Evolutionary conservation across 1,140 invertebrate genomes (phyloP).

Genomic region (Plectrocnemia conspersa): DNA sequence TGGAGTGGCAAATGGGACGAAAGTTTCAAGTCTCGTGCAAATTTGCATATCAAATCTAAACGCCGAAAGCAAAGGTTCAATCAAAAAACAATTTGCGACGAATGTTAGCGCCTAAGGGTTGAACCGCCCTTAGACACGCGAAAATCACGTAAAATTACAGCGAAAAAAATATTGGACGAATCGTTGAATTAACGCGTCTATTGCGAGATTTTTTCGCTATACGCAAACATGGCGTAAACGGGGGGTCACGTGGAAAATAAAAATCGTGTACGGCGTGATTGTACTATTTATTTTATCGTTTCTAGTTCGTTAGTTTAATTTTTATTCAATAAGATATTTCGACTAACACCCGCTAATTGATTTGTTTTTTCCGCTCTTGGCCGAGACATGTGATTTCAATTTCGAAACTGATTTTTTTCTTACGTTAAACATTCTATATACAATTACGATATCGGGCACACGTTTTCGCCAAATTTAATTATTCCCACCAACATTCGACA

Average conservation of each 20-base stretch:
- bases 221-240: too few relatives aligned
- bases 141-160: too few relatives aligned
- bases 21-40: background rate
- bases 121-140: background rate
- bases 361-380: slow-evolving; percentile 2
- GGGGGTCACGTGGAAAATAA: too few relatives aligned
- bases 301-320: background rate
- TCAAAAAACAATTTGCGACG: slow-evolving; percentile 22
- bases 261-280: too few relatives aligned
- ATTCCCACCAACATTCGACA: too few relatives aligned
- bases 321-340: background rate
- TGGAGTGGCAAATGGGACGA: too few relatives aligned
- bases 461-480: too few relatives aligned
- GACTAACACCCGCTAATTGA: background rate
- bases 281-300: too few relatives aligned
- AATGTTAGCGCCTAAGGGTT: background rate
- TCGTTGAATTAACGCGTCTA: too few relatives aligned
- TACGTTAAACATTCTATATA: slow-evolving; percentile 8
- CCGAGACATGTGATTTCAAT: slow-evolving; percentile 3
- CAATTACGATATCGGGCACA: too few relatives aligned
- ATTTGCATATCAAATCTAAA: slow-evolving; percentile 23
- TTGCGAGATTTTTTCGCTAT: too few relatives aligned
- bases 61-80: slow-evolving; percentile 19
- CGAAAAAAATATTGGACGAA: too few relatives aligned
- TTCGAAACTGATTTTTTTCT: background rate